Base-by-base conservation (phyloP, 1,140 invertebrate genomes). In the Ips nitidus region DNA sequence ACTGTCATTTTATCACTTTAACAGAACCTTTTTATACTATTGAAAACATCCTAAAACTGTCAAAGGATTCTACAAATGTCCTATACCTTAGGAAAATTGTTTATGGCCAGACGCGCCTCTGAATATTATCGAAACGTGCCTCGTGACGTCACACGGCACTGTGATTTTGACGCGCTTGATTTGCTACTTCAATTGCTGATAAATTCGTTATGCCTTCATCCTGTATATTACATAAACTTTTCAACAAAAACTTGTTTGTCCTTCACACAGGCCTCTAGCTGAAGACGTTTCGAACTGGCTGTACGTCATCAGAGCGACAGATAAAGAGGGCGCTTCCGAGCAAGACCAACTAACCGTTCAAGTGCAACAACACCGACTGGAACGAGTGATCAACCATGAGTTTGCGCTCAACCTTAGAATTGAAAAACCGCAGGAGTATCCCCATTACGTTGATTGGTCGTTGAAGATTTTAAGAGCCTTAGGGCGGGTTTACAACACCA, bases 241-340 rank as follows among this genome's bases (percentile, higher is more conserved):
- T 56, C 7, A 45, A 62, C n/a, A 52, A 52, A 64, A 39, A 1
- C 52, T 6, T n/a, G 2, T 66, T 22, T 45, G 5, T 3, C 47
- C 45, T 83, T 78, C 39, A 22, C 22, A 22, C 22, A 93, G 92
- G 65, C 93, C 94, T n/a, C 81, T 94, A 40, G 91, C 94, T 75
- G 87, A 91, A 53, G 85, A 94, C 73, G 89, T 94, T 66, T 94
- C 92, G n/a, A 88, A 88, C 65, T 94, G 92, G 89, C 84, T 87
- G 75, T 94, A 92, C 80, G 84, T 88, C 67, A 79, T 95, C 1
- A 85, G 90, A 74, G 94, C 93, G 7, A 86, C 86, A 1, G 93
- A 95, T 78, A 90, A 85, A 66, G 87, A 89, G 71, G 91, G 91
- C 7, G 83, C 85, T 4, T 86, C 83, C 2, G 89, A 88, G 0